Conservation (phyloP, 2,797 vertebrate genomes). For the Bovichtus variegatus region DNA sequence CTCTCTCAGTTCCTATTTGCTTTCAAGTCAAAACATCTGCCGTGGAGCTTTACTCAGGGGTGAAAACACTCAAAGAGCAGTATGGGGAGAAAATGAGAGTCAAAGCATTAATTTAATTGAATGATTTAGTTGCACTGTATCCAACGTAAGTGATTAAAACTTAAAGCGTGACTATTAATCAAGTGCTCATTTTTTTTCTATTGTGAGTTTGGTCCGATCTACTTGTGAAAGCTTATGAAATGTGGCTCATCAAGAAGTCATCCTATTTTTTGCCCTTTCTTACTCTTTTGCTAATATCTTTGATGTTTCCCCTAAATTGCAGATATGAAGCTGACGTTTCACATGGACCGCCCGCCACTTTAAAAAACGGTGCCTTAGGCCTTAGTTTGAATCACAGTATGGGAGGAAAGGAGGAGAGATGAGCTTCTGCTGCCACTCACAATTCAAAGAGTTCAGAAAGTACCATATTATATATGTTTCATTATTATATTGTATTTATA, state of each 20-base stretch:
- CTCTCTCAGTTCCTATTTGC: conserved; percentile 52
- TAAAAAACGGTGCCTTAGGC: conserved; percentile 67
- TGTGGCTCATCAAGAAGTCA: conserved; percentile 71
- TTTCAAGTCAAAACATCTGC: conserved; percentile 65
- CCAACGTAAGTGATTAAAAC: conserved; percentile 63
- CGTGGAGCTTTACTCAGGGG: conserved; percentile 67
- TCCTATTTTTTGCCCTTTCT: conserved; percentile 61
- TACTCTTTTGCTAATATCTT: conserved; percentile 68
- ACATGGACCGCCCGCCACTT: conserved; percentile 70
- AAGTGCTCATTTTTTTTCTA: conserved; percentile 66
- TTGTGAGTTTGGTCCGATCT: conserved; percentile 62
- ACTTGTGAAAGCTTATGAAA: conserved; percentile 62
- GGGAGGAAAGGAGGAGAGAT: conserved; percentile 14
- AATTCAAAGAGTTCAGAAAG: conserved; percentile 13
- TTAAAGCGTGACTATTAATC: conserved; percentile 77
- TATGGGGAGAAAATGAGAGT: conserved; percentile 51
- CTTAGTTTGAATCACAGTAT: conserved; percentile 56
- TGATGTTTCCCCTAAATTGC: conserved; percentile 66
- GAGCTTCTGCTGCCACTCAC: background rate
- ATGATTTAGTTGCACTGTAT: conserved; percentile 55
- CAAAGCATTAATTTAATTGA: conserved; percentile 72
- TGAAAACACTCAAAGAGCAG: conserved; percentile 48
- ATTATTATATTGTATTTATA: conserved; percentile 3
- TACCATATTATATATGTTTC: background rate
- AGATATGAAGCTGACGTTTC: conserved; percentile 67